These are phyloP conservation scores for Mustelus asterias DNA, from an alignment of 2,113 vertebrate genomes.

Conservation along the genomic window DNA sequence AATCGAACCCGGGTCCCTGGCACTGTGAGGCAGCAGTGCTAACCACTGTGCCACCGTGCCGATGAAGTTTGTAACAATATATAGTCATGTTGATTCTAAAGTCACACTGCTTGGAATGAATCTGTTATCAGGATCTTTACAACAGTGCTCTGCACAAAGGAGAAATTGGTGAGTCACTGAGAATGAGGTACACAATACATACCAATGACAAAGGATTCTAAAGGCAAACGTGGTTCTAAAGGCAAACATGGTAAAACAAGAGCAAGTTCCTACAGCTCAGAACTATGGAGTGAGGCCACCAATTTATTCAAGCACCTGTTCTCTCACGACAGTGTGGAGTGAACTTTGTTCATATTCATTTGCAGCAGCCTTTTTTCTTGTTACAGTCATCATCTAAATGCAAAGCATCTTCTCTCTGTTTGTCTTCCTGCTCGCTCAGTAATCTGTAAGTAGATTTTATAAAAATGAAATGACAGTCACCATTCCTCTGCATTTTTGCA, in stretches of 20 bases:
- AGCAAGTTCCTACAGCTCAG: background rate
- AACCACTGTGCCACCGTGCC: too few relatives aligned
- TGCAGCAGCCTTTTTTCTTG: conserved; percentile 57
- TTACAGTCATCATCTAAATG: conserved; percentile 48
- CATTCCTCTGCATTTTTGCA: background rate
- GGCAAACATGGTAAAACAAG: conserved; percentile 3
- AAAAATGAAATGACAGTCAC: background rate
- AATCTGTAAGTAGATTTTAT: conserved; percentile 47
- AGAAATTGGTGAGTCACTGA: background rate
- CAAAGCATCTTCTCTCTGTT: conserved; percentile 55
- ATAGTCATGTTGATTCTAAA: background rate
- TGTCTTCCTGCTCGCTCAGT: conserved; percentile 59
- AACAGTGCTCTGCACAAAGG: background rate
- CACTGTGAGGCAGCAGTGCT: too few relatives aligned
- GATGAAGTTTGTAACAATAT: too few relatives aligned
- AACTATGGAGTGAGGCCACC: background rate
- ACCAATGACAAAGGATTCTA: background rate
- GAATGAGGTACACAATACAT: background rate
- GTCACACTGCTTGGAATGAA: background rate
- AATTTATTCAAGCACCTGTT: background rate
- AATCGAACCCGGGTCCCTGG: too few relatives aligned
- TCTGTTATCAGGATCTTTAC: background rate
- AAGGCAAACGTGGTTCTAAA: background rate
- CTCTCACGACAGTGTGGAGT: background rate
- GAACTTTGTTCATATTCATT: background rate